phyloP scores from a whole-genome alignment of 2,888 invertebrate species.

The Lasiommata megera region DNA sequence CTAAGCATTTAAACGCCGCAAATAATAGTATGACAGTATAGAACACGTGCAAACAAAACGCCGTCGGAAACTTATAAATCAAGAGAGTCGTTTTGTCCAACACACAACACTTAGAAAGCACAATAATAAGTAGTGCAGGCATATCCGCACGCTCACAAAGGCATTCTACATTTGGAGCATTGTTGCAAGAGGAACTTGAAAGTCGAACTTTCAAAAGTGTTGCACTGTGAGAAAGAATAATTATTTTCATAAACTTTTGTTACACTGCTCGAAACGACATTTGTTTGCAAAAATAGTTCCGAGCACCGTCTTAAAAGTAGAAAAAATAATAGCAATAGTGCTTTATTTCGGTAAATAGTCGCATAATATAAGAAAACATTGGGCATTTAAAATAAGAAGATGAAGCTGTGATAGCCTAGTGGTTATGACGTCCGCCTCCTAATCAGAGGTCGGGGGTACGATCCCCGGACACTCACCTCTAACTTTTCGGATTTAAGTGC shows the following conservation, averaged over 20 bases:
- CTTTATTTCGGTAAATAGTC: no score
- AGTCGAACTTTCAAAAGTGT: conserved; percentile 9
- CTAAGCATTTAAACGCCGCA: no score
- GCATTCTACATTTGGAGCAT: conserved; percentile 10
- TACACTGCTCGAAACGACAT: background rate
- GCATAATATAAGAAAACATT: no score
- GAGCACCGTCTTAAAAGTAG: no score
- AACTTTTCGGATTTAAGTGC: no score
- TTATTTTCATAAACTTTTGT: background rate
- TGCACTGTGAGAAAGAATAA: conserved; percentile 5
- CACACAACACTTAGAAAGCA: conserved; percentile 7
- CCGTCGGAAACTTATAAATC: background rate
- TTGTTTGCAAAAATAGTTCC: background rate
- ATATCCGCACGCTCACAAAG: conserved; percentile 12
- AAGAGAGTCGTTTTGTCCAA: conserved; percentile 1
- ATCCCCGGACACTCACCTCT: no score
- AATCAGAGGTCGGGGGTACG: no score
- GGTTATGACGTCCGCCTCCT: no score
- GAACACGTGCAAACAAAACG: background rate
- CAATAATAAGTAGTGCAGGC: background rate
- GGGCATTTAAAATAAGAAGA: no score
- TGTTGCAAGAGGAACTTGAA: conserved; percentile 13
- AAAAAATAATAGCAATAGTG: no score
- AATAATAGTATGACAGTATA: no score
- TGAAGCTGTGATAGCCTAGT: no score